Evolutionary conservation across 2,888 invertebrate species (phyloP).

Genomic region (Chouioia cunea): DNA sequence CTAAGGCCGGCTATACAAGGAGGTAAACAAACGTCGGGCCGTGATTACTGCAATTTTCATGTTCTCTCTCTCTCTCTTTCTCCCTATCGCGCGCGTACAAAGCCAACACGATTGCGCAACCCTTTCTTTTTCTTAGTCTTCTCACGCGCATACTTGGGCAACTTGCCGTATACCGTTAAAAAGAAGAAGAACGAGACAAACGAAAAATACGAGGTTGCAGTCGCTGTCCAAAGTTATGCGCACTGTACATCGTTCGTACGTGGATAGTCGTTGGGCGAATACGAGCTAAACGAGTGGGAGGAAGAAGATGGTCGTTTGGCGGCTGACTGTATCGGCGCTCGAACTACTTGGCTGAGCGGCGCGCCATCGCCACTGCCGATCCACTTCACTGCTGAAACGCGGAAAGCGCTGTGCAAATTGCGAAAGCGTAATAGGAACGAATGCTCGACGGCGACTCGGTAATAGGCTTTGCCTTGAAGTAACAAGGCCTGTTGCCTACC

Average conservation of each 20-base stretch:
- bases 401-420: slow-evolving; percentile 10
- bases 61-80: slow-evolving; percentile 16
- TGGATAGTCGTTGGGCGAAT: too few species aligned
- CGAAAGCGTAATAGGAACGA: slow-evolving; percentile 17
- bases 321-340: slow-evolving; percentile 6
- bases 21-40: slow-evolving; percentile 38
- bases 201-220: too few species aligned
- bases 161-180: neutral
- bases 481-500: slow-evolving; percentile 32
- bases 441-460: slow-evolving; percentile 26
- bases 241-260: too few species aligned
- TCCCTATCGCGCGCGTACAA: too few species aligned
- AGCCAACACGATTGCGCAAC: slow-evolving; percentile 2
- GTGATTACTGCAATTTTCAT: slow-evolving; percentile 19
- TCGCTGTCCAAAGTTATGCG: too few species aligned
- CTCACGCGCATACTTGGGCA: slow-evolving; percentile 31
- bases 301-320: neutral
- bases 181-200: too few species aligned
- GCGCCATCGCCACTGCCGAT: neutral
- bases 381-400: slow-evolving; percentile 4
- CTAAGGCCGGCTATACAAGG: slow-evolving; percentile 35
- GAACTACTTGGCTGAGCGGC: slow-evolving; percentile 6
- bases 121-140: neutral
- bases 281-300: too few species aligned
- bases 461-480: slow-evolving; percentile 46